Evolutionary conservation across 1,140 invertebrate species (phyloP).

Genomic region (Lepidurus arcticus): DNA sequence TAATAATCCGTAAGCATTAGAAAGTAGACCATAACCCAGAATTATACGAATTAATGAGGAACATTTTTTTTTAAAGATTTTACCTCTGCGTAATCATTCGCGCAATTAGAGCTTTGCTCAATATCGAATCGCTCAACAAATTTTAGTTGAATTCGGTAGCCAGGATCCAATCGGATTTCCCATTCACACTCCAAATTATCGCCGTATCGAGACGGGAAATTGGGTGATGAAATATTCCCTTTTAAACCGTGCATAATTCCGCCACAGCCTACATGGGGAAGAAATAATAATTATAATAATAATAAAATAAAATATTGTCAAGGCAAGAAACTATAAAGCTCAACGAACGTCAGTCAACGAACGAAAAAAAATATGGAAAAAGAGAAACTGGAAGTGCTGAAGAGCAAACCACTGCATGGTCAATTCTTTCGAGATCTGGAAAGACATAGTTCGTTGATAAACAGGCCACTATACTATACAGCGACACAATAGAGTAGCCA

Average conservation of each 20-base stretch:
- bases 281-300: not conserved
- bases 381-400: not conserved
- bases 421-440: too few species aligned
- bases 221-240: slow-evolving; percentile 50
- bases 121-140: slow-evolving; percentile 68
- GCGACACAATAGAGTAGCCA: too few species aligned
- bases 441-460: too few species aligned
- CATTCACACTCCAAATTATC: slow-evolving; percentile 73
- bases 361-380: not conserved
- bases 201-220: slow-evolving; percentile 56
- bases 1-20: not conserved
- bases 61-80: too few species aligned
- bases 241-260: slow-evolving; percentile 49
- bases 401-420: too few species aligned
- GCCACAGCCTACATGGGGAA: slow-evolving; percentile 51
- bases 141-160: slow-evolving; percentile 60
- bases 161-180: slow-evolving; percentile 58
- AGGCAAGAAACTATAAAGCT: too few species aligned
- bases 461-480: too few species aligned
- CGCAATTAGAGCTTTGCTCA: slow-evolving; percentile 63
- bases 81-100: slow-evolving; percentile 72
- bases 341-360: too few species aligned
- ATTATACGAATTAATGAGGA: not conserved
- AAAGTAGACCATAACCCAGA: not conserved
- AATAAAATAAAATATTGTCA: not conserved